These are phyloP conservation scores for Drosophila mimica DNA, from an alignment of 2,888 invertebrate species.

Conservation along the genomic window DNA sequence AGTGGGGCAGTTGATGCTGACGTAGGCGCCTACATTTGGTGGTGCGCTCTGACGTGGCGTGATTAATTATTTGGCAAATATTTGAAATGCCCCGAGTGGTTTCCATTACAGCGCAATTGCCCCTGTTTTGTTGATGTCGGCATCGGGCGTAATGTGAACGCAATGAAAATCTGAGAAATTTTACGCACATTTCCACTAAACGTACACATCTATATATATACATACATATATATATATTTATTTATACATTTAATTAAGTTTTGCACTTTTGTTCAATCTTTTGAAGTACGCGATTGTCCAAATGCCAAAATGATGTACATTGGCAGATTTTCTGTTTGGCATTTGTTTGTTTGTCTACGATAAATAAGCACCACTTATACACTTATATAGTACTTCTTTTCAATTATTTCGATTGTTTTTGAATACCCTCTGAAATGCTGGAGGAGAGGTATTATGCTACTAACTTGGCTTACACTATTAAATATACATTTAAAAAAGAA, in stretches of 20 bases:
- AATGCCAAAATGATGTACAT: slow-evolving; percentile 28
- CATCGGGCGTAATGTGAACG: slow-evolving; percentile 5
- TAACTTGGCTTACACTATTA: too few relatives aligned
- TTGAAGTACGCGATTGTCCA: slow-evolving; percentile 36
- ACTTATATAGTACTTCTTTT: slow-evolving; percentile 51
- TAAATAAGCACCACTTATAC: slow-evolving; percentile 55
- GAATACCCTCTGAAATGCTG: neutral
- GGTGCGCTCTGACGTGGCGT: slow-evolving; percentile 60
- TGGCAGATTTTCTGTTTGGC: slow-evolving; percentile 31
- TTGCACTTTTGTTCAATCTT: slow-evolving; percentile 48
- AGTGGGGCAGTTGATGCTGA: slow-evolving; percentile 26
- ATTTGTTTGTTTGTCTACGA: slow-evolving; percentile 31
- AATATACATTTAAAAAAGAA: neutral
- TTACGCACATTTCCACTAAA: slow-evolving; percentile 20
- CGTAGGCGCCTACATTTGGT: slow-evolving; percentile 36
- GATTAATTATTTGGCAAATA: slow-evolving; percentile 78
- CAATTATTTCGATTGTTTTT: slow-evolving; percentile 26
- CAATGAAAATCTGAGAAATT: slow-evolving; percentile 27
- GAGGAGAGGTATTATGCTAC: neutral
- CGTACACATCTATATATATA: neutral
- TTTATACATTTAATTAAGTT: slow-evolving; percentile 71
- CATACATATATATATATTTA: neutral
- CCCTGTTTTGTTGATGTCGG: neutral
- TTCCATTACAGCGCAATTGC: slow-evolving; percentile 46
- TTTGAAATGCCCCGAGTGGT: slow-evolving; percentile 63